Evolutionary conservation across 2,113 vertebrate species (phyloP).

Genomic region (Nothocercus nigrocapillus): DNA sequence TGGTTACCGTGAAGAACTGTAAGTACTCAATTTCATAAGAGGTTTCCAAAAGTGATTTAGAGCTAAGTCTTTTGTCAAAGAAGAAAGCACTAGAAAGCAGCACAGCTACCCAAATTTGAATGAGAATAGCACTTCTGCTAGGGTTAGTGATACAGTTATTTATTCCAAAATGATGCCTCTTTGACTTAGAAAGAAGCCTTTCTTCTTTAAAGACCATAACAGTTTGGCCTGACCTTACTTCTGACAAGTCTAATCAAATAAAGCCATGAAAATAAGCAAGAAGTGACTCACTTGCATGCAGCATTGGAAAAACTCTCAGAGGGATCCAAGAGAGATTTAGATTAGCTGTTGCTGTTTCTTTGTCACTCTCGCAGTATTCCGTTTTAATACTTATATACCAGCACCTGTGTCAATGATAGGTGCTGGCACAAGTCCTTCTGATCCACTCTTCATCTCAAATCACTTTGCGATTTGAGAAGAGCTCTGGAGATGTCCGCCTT

Average conservation of each 20-base stretch:
- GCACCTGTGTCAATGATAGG: not conserved
- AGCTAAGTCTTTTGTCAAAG: not conserved
- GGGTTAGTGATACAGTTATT: not conserved
- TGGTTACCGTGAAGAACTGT: not conserved
- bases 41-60: not conserved
- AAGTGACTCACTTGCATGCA: not conserved
- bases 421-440: rapidly evolving
- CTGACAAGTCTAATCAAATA: not conserved
- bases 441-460: not conserved
- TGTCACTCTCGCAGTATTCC: not conserved
- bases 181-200: not conserved
- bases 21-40: not conserved
- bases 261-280: not conserved
- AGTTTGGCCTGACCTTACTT: not conserved
- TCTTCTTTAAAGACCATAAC: not conserved
- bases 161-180: not conserved
- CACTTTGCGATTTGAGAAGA: not conserved
- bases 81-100: not conserved
- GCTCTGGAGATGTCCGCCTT: rapidly evolving
- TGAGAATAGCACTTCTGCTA: not conserved
- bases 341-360: not conserved
- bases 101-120: not conserved
- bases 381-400: not conserved
- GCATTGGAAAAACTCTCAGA: not conserved
- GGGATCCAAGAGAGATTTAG: not conserved